Base-by-base conservation (phyloP, 2,888 invertebrate genomes). In the Cheilosia vernalis region DNA sequence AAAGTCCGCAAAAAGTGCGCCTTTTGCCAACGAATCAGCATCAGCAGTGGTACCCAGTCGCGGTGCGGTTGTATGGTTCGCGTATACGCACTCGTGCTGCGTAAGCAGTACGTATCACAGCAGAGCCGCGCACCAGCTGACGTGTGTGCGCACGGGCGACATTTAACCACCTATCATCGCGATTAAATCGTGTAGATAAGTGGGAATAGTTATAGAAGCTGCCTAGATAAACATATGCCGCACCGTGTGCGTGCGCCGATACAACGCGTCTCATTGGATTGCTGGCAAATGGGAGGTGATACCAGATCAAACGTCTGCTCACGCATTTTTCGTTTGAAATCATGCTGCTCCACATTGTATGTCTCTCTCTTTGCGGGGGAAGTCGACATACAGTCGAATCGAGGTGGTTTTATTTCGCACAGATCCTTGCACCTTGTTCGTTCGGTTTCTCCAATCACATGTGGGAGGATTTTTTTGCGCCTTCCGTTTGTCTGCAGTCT, bases 1-100 rank as follows among this genome's bases (percentile, higher is more conserved):
- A 15, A 44, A n/a, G 49, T 33, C 27, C 19, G 47, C 42, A 13
- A 37, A 61, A 9, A 44, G 47, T 78, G 37, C 61, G 27, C 6
- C 17, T 24, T 49, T 15, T 58, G 24, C 55, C 70, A 70, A 69
- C 78, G 70, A 78, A 78, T 78, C 78, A 70, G 61, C 55, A 78
- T 30, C 56, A 63, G 63, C 44, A 47, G 17, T 33, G 30, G 7
- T 30, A 30, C 30, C 5, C 6, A 3, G n/a, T 58, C 4, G 21
- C 37, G 37, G 37, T 17, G 21, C 19, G 24, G 9, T 15, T 51
- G 21, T 24, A 24, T 24, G 47, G 37, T 13, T 9, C 27, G 33
- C 42, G 5, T 17, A 40, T 49, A 70, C 72, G 61, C 72, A 72
- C 60, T 49, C 49, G 49, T 13, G 21, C 24, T 51, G 72, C 72